Conservation (phyloP, 2,113 vertebrate species). For the Paraplagusia blochii region DNA sequence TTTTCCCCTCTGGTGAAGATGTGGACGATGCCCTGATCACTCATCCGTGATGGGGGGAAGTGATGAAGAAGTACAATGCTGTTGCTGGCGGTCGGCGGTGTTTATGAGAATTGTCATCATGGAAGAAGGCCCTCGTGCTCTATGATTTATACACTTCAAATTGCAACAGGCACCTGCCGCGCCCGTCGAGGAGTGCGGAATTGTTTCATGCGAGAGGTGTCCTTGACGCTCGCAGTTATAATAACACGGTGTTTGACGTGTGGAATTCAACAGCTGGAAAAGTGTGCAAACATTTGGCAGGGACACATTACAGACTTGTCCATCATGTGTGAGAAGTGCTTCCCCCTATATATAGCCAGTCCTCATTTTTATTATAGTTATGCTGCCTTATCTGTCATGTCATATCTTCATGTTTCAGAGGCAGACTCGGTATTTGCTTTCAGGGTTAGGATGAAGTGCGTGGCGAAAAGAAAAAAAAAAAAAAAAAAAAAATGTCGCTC, state of each 20-base stretch:
- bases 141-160: constrained; percentile 73
- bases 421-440: neutral
- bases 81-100: constrained; percentile 63
- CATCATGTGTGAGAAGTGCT: constrained; percentile 13
- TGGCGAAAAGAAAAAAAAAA: neutral
- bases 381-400: neutral
- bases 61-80: constrained; percentile 63
- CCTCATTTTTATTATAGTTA: constrained; percentile 14
- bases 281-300: constrained; percentile 32
- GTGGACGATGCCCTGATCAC: constrained; percentile 34
- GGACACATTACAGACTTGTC: constrained; percentile 12
- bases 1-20: constrained; percentile 29
- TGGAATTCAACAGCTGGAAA: constrained; percentile 34
- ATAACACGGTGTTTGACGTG: constrained; percentile 30
- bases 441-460: neutral
- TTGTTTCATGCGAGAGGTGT: constrained; percentile 59
- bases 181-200: constrained; percentile 43
- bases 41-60: constrained; percentile 50
- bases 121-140: constrained; percentile 67
- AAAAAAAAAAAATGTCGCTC: neutral
- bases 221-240: constrained; percentile 54
- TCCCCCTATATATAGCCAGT: constrained; percentile 4
- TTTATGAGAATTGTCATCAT: constrained; percentile 70
- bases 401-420: constrained; percentile 3
- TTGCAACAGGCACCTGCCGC: constrained; percentile 54